Conservation (phyloP, 2,797 vertebrate genomes). For the Trachurus trachurus region DNA sequence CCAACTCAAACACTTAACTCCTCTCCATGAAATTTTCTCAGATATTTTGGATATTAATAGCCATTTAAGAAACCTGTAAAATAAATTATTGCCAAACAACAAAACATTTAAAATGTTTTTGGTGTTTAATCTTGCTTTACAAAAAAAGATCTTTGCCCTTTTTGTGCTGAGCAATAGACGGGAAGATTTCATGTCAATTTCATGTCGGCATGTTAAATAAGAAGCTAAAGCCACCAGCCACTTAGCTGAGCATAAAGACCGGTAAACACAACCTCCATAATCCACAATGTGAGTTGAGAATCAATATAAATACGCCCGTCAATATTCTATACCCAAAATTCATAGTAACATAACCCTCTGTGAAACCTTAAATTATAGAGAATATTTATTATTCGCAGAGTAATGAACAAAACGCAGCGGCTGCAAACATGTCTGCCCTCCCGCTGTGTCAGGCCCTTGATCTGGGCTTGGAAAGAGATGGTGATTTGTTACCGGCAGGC, state of each 20-base stretch:
- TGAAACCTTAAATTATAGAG: background rate
- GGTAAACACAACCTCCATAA: background rate
- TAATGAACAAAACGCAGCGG: conserved; percentile 1
- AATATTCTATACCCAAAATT: background rate
- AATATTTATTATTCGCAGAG: background rate
- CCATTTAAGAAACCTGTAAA: too few species aligned
- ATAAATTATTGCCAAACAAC: too few species aligned
- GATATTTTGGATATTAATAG: too few species aligned
- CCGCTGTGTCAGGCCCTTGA: background rate
- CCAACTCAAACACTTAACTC: background rate
- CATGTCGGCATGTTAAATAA: background rate
- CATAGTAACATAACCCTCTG: background rate
- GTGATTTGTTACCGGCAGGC: conserved; percentile 24
- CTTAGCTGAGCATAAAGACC: background rate
- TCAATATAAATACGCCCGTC: background rate
- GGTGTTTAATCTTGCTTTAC: too few species aligned
- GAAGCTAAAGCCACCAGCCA: background rate
- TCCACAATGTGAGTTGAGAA: background rate
- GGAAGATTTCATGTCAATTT: background rate
- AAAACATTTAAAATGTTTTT: too few species aligned
- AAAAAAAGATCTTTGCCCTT: background rate
- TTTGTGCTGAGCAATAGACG: background rate
- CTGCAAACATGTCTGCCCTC: conserved; percentile 9
- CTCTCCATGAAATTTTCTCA: too few species aligned
- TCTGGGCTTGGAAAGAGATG: background rate